Evolutionary conservation across 2,797 vertebrate species (phyloP).

Genomic region (Huso huso): DNA sequence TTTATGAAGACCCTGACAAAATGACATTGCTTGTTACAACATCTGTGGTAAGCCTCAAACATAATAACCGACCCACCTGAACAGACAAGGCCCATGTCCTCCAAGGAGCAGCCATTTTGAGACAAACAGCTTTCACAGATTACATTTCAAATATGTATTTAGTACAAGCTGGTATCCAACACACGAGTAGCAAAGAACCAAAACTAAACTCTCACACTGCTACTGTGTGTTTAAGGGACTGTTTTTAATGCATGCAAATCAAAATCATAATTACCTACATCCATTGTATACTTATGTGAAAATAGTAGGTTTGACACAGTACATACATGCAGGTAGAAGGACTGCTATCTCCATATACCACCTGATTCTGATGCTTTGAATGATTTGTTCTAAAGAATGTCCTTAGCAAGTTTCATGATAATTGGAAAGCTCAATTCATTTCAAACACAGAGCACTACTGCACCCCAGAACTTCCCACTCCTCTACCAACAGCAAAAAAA

Average conservation of each 20-base stretch:
- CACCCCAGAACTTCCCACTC: neutral
- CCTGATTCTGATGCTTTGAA: too few relatives aligned
- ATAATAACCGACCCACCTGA: conserved; percentile 62
- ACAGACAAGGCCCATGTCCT: conserved; percentile 69
- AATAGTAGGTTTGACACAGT: too few relatives aligned
- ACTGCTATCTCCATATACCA: too few relatives aligned
- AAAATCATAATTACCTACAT: conserved; percentile 64
- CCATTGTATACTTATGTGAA: neutral
- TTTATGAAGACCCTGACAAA: conserved; percentile 49
- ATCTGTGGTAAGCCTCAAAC: conserved; percentile 70
- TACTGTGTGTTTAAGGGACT: conserved; percentile 67
- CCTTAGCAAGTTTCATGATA: too few relatives aligned
- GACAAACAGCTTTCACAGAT: conserved; percentile 72
- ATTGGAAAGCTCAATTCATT: neutral
- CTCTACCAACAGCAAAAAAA: neutral
- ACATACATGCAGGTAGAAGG: too few relatives aligned
- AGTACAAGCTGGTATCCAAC: too few relatives aligned
- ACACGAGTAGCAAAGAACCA: conserved; percentile 50
- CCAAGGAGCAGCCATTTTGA: conserved; percentile 78
- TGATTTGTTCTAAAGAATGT: too few relatives aligned
- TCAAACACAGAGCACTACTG: neutral
- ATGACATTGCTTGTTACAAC: conserved; percentile 73
- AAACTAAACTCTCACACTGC: conserved; percentile 56
- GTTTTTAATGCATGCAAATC: conserved; percentile 66
- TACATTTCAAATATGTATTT: conserved; percentile 70